phyloP scores from a whole-genome alignment of 2,888 invertebrate species.

The Polylopha cassiicola region DNA sequence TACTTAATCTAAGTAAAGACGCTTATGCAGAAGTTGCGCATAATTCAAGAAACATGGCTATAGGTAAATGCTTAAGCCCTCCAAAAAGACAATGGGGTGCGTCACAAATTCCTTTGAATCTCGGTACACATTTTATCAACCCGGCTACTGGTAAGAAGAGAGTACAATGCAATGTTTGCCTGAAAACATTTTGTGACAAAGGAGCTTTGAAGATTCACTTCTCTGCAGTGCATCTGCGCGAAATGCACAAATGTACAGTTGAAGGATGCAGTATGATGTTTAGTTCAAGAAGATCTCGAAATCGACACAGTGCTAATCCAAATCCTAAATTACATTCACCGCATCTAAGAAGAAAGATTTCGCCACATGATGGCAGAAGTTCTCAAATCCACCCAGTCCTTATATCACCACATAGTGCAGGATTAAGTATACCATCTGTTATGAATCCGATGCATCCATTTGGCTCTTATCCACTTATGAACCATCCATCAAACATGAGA shows the following conservation, averaged over 20 bases:
- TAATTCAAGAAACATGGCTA: slow-evolving; percentile 69
- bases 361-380: slow-evolving; percentile 94
- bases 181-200: slow-evolving; percentile 99
- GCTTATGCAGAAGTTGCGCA: slow-evolving; percentile 53
- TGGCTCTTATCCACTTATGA: slow-evolving; percentile 86
- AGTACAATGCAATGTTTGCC: slow-evolving; percentile 98
- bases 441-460: slow-evolving; percentile 86
- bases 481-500: slow-evolving; percentile 81
- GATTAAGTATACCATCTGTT: slow-evolving; percentile 80
- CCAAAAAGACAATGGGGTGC: slow-evolving; percentile 89
- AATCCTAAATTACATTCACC: slow-evolving; percentile 99
- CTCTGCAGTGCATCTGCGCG: slow-evolving; percentile 97
- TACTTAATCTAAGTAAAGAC: slow-evolving; percentile 70
- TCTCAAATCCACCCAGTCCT: slow-evolving; percentile 90
- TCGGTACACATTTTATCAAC: slow-evolving; percentile 93
- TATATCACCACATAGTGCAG: slow-evolving; percentile 82
- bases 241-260: slow-evolving; percentile 99
- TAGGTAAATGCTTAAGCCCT: slow-evolving; percentile 82
- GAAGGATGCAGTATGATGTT: slow-evolving; percentile 99
- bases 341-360: slow-evolving; percentile 93
- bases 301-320: slow-evolving; percentile 98
- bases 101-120: slow-evolving; percentile 84
- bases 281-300: slow-evolving; percentile 95
- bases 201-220: slow-evolving; percentile 99
- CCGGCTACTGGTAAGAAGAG: slow-evolving; percentile 96